Conservation (phyloP, 2,888 invertebrate species). For the Daptonema setosum region DNA sequence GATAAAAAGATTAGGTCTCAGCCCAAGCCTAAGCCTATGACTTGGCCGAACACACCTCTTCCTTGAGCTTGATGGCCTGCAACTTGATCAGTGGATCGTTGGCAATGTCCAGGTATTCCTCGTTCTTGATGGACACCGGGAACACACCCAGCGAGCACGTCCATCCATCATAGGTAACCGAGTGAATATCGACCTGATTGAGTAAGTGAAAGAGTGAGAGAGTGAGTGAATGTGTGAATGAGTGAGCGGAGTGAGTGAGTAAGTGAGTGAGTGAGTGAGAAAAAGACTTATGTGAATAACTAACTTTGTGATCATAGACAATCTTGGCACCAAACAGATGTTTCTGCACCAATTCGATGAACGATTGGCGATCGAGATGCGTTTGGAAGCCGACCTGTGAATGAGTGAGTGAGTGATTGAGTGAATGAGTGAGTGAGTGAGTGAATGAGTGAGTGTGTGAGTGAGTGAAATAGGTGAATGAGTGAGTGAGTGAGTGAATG, state of each 20-base stretch:
- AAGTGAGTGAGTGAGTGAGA: too few species aligned
- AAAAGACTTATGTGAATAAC: constrained; percentile 1
- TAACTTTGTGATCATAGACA: neutral
- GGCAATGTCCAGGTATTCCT: constrained; percentile 18
- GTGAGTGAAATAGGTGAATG: too few species aligned
- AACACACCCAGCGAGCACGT: constrained; percentile 25
- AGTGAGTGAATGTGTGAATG: too few species aligned
- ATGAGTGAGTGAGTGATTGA: too few species aligned
- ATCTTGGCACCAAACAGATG: constrained; percentile 17
- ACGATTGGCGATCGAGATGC: constrained; percentile 20
- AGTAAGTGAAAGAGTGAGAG: too few species aligned
- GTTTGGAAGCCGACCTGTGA: constrained; percentile 24
- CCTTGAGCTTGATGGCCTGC: neutral
- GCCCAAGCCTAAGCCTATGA: too few species aligned
- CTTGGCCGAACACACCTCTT: neutral
- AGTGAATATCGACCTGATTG: constrained; percentile 5
- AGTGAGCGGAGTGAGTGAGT: too few species aligned
- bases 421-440: too few species aligned
- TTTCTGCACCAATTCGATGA: constrained; percentile 17
- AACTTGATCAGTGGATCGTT: neutral
- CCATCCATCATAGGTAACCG: constrained; percentile 12
- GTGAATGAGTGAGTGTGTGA: too few species aligned
- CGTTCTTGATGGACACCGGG: constrained; percentile 27
- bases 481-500: too few species aligned
- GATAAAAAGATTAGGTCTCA: too few species aligned